Percentiles rank a stretch among this genome's conserved stretches.
These are phyloP conservation scores for Artemia sinica DNA, from an alignment of 2,888 invertebrate genomes.

Conservation along the genomic window DNA sequence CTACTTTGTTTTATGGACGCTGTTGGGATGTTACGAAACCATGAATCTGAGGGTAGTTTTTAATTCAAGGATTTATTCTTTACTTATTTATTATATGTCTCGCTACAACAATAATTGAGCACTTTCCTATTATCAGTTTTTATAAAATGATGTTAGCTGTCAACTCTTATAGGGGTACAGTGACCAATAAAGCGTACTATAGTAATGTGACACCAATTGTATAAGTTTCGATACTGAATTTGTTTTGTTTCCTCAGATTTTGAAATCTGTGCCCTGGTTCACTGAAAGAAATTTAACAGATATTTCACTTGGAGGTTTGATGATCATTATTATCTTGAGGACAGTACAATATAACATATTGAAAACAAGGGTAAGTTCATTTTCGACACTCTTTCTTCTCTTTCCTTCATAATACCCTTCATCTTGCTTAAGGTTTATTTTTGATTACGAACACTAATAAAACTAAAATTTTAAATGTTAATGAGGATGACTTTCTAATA, in stretches of 20 bases:
- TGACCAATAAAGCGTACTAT: too few relatives aligned
- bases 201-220: too few relatives aligned
- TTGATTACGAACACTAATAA: too few relatives aligned
- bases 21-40: background rate
- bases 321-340: slow-evolving; percentile 82
- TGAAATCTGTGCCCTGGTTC: slow-evolving; percentile 82
- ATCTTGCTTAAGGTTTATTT: too few relatives aligned
- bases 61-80: too few relatives aligned
- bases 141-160: background rate
- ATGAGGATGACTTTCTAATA: background rate
- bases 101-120: too few relatives aligned
- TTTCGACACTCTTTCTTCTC: background rate
- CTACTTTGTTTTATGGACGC: background rate
- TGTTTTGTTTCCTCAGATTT: slow-evolving; percentile 41
- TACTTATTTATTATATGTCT: too few relatives aligned
- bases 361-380: slow-evolving; percentile 53
- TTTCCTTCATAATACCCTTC: background rate
- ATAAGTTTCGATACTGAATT: background rate
- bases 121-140: too few relatives aligned
- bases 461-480: too few relatives aligned
- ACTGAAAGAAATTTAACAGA: slow-evolving; percentile 75
- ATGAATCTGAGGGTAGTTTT: background rate
- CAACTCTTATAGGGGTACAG: background rate
- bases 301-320: slow-evolving; percentile 80
- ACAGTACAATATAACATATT: slow-evolving; percentile 96